Evolutionary conservation across 2,888 invertebrate species (phyloP), one percentile per base, ranked within the genome.

Genomic region (Gibbula magus): DNA sequence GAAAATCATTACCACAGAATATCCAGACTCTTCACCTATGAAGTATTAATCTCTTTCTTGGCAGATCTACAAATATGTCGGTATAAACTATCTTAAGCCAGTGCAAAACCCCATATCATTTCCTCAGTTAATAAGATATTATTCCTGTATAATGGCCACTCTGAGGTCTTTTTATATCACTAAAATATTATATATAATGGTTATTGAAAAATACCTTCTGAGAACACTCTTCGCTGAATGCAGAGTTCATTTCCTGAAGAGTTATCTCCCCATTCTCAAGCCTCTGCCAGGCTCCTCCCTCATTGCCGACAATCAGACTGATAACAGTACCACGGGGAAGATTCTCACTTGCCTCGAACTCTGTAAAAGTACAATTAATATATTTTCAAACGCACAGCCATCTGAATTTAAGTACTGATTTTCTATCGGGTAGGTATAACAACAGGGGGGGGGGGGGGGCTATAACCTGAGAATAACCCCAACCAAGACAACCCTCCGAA

Each of bases 181-280:
- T 25, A 20, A 10, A 66, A 66, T 66, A 20, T 73, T 32, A 0
- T 32, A 22, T 73, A 8, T 35, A 75, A 10, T 5, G 52, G 13
- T 1, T 8, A 52, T 5, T 35, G 20, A 16, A 32, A 53, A 78
- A 51, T 76, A 93, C 93, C 90, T 90, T 86, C 79, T 89, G 82
- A 20, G 91, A 91, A 82, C 92, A 93, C 81, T 93, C 91, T 77
- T 91, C 86, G 20, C 90, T 89, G 84, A 93, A 93, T 3, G 86
- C 84, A 16, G 88, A 85, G 18, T 89, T 89, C 87, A 94, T 93
- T 75, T 93, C 92, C 29, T 86, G 85, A 13, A 90, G 82, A 5
- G 89, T 90, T 16, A 92, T 82, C 73, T 91, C 88, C 45, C 94
- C 94, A 39, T 86, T 86, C 82, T 94, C 94, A 70, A 93, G 81